A percentile compares a stretch with the other conserved stretches of the same genome.
phyloP scores from a whole-genome alignment of 2,888 invertebrate genomes.

The Siphonodentalium dalli region DNA sequence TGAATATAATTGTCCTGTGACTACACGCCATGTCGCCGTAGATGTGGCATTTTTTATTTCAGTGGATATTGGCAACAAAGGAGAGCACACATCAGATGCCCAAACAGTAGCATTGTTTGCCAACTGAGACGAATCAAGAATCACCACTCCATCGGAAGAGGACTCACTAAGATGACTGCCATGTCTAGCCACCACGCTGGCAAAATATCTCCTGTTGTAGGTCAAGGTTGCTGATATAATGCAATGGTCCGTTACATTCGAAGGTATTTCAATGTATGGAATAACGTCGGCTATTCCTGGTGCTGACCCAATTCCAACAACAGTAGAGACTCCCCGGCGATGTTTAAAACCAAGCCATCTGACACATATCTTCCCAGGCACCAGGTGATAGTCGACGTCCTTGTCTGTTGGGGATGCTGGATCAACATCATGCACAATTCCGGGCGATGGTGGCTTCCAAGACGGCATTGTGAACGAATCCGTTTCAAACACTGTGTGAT shows the following conservation, averaged over 20 bases:
- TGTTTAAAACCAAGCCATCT: slow-evolving; percentile 14
- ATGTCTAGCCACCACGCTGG: slow-evolving; percentile 12
- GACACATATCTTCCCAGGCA: slow-evolving; percentile 6
- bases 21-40: no score
- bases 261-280: background rate
- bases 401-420: background rate
- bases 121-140: no score
- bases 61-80: no score
- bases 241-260: no score
- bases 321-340: slow-evolving; percentile 3
- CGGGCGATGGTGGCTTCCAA: slow-evolving; percentile 13
- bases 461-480: slow-evolving; percentile 17
- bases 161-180: slow-evolving; percentile 17
- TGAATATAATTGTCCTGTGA: no score
- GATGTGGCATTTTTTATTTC: no score
- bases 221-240: no score
- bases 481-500: slow-evolving; percentile 18
- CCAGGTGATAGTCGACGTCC: slow-evolving; percentile 11
- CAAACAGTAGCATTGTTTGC: no score
- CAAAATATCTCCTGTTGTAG: slow-evolving; percentile 6
- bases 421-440: slow-evolving; percentile 15
- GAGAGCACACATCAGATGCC: no score
- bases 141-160: slow-evolving; percentile 25
- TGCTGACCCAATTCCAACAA: slow-evolving; percentile 12
- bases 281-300: slow-evolving; percentile 4